A percentile compares a stretch with the other conserved stretches of the same genome.
Evolutionary conservation across 2,113 vertebrate genomes (phyloP).

Genomic region (Melanocharis versteri): DNA sequence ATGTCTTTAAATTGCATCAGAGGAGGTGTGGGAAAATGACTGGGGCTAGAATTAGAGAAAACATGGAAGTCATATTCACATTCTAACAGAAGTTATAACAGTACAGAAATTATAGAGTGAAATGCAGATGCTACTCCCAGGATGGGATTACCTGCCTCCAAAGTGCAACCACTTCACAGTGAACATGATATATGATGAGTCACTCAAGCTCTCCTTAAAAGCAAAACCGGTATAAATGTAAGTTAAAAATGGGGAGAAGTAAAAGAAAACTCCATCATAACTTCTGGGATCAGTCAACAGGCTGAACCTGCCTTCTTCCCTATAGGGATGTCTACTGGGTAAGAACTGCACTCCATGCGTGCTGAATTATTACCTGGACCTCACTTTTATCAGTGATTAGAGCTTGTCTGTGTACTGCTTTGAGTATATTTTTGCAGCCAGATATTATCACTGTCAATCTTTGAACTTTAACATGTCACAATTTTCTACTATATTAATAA

Average conservation of each 20-base stretch:
- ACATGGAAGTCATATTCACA: not conserved
- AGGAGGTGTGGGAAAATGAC: not conserved
- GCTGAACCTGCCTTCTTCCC: not conserved
- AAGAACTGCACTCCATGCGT: not conserved
- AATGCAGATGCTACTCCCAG: not conserved
- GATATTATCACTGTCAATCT: not conserved
- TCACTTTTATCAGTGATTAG: not conserved
- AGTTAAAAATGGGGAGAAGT: not conserved
- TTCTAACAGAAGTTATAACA: not conserved
- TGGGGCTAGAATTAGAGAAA: not conserved
- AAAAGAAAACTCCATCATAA: not conserved
- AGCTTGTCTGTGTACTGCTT: not conserved
- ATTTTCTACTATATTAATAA: not conserved
- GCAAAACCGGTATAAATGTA: not conserved
- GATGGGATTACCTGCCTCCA: not conserved
- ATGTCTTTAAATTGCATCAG: not conserved
- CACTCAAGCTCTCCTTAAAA: not conserved
- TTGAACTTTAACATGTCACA: not conserved
- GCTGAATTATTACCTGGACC: not conserved
- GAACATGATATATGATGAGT: not conserved
- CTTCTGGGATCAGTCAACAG: not conserved
- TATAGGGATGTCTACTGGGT: accelerated
- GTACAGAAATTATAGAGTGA: not conserved
- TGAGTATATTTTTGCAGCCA: not conserved
- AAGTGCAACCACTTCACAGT: not conserved